Base-by-base conservation (phyloP, 2,797 vertebrate species). In the Ptychadena robeensis region DNA sequence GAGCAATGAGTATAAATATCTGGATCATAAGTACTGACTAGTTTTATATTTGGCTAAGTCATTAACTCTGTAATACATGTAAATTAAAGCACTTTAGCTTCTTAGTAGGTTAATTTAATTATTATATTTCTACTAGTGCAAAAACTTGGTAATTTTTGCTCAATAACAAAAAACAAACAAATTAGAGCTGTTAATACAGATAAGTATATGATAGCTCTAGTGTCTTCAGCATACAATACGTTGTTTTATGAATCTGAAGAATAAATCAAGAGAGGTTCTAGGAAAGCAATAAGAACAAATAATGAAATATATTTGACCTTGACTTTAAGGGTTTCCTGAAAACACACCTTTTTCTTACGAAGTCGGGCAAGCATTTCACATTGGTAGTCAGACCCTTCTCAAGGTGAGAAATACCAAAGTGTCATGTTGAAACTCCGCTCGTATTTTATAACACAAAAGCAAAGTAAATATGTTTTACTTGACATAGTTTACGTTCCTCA, bases 401-500 rank as follows among this genome's bases (percentile, higher is more conserved):
- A 79, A 84, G 77, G 77, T 84, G 82, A 75, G 82, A 84, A 79
- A 84, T 84, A 84, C 82, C 82, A 75, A 48, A 80, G 70, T 84
- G 82, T 84, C 82, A 80, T 64, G 64, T 67, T 80, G 71, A 74
- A 84, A 63, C 71, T 35, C 76, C 22, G 77, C 70, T 84, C 77
- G 48, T 84, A 80, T 80, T 84, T 84, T 74, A 80, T 80, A 34
- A 63, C 64, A 74, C 22, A 84, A 48, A 80, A 65, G 69, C 76
- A 80, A 84, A 80, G 82, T 80, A 84, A 80, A 84, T 80, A 80
- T 79, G 82, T 85, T 85, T 85, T 76, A 85, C 72, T 81, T 85
- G 83, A 85, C 78, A 81, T 85, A 85, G 75, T 85, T 85, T 61
- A 81, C 72, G 65, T 85, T 85, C 78, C 66, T 85, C 72, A 65